Percentiles rank a stretch among this genome's conserved stretches.
phyloP scores from a whole-genome alignment of 2,888 invertebrate species.

The Caenorhabditis wallacei region DNA sequence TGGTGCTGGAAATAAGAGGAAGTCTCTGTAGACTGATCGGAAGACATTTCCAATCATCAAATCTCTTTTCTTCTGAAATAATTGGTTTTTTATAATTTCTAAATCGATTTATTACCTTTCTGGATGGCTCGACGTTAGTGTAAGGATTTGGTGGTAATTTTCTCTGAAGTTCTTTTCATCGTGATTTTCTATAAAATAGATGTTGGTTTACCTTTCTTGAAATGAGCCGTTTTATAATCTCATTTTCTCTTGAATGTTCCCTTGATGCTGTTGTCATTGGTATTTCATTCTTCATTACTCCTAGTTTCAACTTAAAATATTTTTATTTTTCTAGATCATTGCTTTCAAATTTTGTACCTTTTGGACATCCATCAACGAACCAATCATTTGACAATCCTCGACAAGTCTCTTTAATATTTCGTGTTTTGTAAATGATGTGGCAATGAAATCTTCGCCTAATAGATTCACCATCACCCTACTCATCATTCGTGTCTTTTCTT shows the following conservation, averaged over 20 bases:
- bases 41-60: not conserved
- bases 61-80: constrained; percentile 5
- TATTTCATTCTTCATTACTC: not conserved
- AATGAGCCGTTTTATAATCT: not conserved
- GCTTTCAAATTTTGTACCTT: not conserved
- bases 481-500: constrained; percentile 71
- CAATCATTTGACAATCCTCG: not conserved
- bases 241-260: not conserved
- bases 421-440: not conserved
- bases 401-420: not conserved
- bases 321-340: not conserved
- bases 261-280: not conserved
- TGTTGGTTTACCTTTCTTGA: not conserved
- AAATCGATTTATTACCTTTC: too few species aligned
- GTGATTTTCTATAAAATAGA: not conserved
- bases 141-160: constrained; percentile 6
- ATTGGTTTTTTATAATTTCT: too few species aligned
- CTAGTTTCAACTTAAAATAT: constrained; percentile 5
- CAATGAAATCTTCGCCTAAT: not conserved
- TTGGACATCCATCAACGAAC: not conserved
- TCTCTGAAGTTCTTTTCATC: not conserved
- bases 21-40: constrained; percentile 19
- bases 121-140: not conserved
- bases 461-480: constrained; percentile 31
- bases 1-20: constrained; percentile 29